Base-by-base conservation (phyloP, 2,888 invertebrate genomes). In the Oxyteleia sp. region DNA sequence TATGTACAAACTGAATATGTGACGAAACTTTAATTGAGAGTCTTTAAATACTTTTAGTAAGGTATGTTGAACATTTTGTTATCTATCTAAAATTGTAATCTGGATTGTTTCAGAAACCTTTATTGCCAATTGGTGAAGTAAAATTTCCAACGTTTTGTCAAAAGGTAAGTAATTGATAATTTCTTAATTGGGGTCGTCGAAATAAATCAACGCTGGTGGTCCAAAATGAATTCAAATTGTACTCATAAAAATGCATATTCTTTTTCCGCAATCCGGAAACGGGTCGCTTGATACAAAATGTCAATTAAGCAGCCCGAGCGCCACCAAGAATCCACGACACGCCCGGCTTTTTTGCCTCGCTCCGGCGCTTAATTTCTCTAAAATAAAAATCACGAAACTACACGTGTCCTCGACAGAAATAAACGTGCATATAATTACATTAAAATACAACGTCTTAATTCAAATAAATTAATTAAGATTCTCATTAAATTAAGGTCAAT, bases 231-330 rank as follows among this genome's bases (percentile, higher is more conserved):
- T 68, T 51, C 49, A 41, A 55, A 75, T 18, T 49, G 64, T 32
- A 55, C 16, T 53, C 16, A 35, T 13, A 74, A 80, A 72, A 72
- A 38, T 41, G 41, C n/a, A 55, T 68, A 26, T 18, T 32, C 61
- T 13, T 64, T 68, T 63, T 68, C 59, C 59, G 76, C 71, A 84
- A 87, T 87, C 83, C 85, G 87, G 87, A 88, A 87, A 87, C 66
- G 79, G 79, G 72, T 78, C 69, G 68, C 75, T 76, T 82, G 80
- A 88, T 88, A 87, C 87, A 87, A 87, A 88, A 85, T 87, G 88
- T 91, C 91, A 92, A 91, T 92, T 91, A 92, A 90, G 87, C 71
- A 82, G 49, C 45, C 59, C 78, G 69, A 86, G 85, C 84, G 81
- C 83, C 84, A 81, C 71, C 72, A 84, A 66, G 84, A 82, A 84